Percentiles rank a stretch among this genome's conserved stretches.
phyloP scores from a whole-genome alignment of 2,113 vertebrate species.

The Planiliza haematocheilus region DNA sequence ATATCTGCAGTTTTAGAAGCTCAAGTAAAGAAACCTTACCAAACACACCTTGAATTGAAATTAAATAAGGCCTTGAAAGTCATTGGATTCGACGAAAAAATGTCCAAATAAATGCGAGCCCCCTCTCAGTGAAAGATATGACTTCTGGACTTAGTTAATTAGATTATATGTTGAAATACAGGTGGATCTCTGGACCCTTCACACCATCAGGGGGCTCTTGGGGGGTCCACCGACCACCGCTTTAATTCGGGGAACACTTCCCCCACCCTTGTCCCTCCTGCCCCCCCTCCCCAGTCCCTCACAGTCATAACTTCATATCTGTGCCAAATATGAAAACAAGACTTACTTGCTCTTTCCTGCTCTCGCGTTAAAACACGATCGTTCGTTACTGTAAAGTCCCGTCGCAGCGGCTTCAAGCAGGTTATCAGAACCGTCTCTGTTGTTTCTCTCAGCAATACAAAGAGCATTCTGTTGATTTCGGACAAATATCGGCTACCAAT shows the following conservation, averaged over 20 bases:
- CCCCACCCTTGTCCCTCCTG: neutral
- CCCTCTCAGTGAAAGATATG: too few species aligned
- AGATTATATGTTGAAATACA: constrained; percentile 50
- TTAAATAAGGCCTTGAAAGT: neutral
- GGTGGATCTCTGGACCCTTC: constrained; percentile 54
- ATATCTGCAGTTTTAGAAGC: too few species aligned
- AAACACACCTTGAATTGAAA: too few species aligned
- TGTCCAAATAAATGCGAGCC: too few species aligned
- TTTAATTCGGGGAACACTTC: constrained; percentile 24
- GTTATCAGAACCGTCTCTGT: neutral
- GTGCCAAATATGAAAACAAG: constrained; percentile 71
- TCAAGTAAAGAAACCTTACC: too few species aligned
- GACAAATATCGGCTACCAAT: constrained; percentile 67
- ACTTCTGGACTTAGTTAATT: constrained; percentile 26
- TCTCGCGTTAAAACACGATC: constrained; percentile 58
- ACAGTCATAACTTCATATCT: constrained; percentile 67
- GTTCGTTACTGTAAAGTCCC: constrained; percentile 34
- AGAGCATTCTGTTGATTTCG: constrained; percentile 72
- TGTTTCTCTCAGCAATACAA: constrained; percentile 41
- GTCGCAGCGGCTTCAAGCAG: neutral
- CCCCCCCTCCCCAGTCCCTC: neutral
- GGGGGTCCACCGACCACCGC: constrained; percentile 39
- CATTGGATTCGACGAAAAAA: too few species aligned
- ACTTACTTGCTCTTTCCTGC: constrained; percentile 56
- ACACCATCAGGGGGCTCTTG: constrained; percentile 6